Evolutionary conservation across 2,113 vertebrate genomes (phyloP).

Genomic region (Empidonax traillii): DNA sequence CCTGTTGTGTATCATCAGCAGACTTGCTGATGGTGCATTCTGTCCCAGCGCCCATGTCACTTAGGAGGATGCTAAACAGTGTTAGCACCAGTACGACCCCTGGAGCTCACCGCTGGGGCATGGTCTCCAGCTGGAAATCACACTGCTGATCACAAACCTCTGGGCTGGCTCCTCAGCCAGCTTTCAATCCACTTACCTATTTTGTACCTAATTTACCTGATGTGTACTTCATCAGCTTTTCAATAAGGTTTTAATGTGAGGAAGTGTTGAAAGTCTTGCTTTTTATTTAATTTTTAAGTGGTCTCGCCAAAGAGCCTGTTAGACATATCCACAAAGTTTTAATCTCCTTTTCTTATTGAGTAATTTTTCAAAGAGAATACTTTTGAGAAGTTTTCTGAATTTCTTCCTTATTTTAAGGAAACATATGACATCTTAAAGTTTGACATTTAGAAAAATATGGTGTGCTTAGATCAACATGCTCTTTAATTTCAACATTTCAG

Average conservation of each 20-base stretch:
- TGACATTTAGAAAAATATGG: conserved; percentile 22
- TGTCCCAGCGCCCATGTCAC: too few relatives aligned
- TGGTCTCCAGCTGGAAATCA: background rate
- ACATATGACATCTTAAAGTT: conserved; percentile 1
- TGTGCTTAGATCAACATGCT: background rate
- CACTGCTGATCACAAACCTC: background rate
- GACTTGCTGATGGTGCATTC: background rate
- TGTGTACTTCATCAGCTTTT: background rate
- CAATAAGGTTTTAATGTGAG: background rate
- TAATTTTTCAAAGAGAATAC: background rate
- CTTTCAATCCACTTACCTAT: background rate
- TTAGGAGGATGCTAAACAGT: background rate
- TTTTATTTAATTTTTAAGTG: background rate
- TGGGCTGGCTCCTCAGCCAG: background rate
- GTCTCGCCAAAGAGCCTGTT: background rate
- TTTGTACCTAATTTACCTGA: background rate
- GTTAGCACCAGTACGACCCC: background rate
- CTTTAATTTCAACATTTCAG: conserved; percentile 8
- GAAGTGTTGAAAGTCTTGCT: background rate
- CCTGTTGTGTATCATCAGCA: background rate
- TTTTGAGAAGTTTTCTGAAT: background rate
- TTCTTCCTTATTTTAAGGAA: background rate
- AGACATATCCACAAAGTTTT: background rate
- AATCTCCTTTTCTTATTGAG: background rate
- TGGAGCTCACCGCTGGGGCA: background rate